Conservation (phyloP, 1,140 invertebrate genomes). For the Marisa cornuarietis region DNA sequence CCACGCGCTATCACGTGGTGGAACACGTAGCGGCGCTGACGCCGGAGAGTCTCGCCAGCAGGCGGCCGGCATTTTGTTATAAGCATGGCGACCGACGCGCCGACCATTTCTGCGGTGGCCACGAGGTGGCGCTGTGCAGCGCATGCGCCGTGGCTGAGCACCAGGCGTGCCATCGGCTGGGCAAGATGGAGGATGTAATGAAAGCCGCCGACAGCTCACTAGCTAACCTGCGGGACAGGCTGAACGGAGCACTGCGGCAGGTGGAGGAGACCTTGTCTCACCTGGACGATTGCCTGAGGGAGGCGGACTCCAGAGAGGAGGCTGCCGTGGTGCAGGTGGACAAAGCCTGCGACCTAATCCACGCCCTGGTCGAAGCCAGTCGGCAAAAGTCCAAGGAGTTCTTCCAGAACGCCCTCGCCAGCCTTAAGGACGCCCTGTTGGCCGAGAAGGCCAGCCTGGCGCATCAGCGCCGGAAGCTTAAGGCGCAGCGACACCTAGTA, state of each 20-base stretch:
- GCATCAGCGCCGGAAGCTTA: too few relatives aligned
- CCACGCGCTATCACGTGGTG: slow-evolving; percentile 1
- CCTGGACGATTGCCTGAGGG: not conserved
- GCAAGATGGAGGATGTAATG: not conserved
- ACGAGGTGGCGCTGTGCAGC: not conserved
- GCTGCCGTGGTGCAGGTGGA: not conserved
- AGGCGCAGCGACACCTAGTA: too few relatives aligned
- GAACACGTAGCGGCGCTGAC: slow-evolving; percentile 10
- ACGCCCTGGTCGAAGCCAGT: not conserved
- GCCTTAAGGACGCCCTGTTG: too few relatives aligned
- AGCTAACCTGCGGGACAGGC: not conserved
- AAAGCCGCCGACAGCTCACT: not conserved
- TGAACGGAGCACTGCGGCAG: not conserved
- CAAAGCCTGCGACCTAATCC: not conserved
- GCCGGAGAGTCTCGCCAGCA: not conserved
- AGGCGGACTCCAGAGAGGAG: not conserved
- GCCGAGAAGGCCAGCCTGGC: too few relatives aligned
- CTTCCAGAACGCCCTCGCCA: too few relatives aligned
- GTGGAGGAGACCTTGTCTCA: not conserved
- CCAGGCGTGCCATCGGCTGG: not conserved
- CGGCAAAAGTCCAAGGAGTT: not conserved
- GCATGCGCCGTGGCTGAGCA: slow-evolving; percentile 4
- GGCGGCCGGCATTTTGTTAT: not conserved
- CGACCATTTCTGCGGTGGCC: not conserved
- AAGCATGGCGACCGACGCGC: not conserved